Evolutionary conservation across 2,113 vertebrate genomes (phyloP).

Genomic region (Coreoperca whiteheadi): DNA sequence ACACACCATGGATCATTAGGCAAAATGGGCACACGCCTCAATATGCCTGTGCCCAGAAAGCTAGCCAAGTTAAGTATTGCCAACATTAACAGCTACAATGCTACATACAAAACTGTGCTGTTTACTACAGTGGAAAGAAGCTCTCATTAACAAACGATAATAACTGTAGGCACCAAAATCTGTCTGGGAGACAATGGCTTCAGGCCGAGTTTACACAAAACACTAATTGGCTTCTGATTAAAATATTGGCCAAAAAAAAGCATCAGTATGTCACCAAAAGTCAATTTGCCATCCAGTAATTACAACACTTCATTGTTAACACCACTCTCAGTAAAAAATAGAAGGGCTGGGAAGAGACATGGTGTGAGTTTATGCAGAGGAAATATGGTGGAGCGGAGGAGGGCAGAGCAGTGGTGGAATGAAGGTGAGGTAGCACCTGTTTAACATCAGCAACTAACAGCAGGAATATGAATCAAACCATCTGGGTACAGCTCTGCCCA

Average conservation of each 20-base stretch:
- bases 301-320: slow-evolving; percentile 45
- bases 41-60: slow-evolving; percentile 29
- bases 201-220: slow-evolving; percentile 56
- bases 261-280: slow-evolving; percentile 37
- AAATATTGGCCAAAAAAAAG: slow-evolving; percentile 45
- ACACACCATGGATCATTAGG: slow-evolving; percentile 68
- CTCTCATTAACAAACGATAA: slow-evolving; percentile 55
- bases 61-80: slow-evolving; percentile 16
- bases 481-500: slow-evolving; percentile 69
- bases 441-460: slow-evolving; percentile 73
- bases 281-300: slow-evolving; percentile 31
- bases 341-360: slow-evolving; percentile 3
- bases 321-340: slow-evolving; percentile 30
- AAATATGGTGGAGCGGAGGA: slow-evolving; percentile 29
- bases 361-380: slow-evolving; percentile 23
- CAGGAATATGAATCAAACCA: slow-evolving; percentile 73
- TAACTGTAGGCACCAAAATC: slow-evolving; percentile 51
- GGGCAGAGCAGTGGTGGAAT: slow-evolving; percentile 54
- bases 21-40: slow-evolving; percentile 50
- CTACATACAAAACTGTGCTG: slow-evolving; percentile 18
- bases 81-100: slow-evolving; percentile 29
- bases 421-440: slow-evolving; percentile 75
- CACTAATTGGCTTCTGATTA: slow-evolving; percentile 55
- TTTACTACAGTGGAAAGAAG: slow-evolving; percentile 46
- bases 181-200: slow-evolving; percentile 55